Evolutionary conservation across 2,113 vertebrate genomes (phyloP).

Genomic region (Crotophaga sulcirostris): DNA sequence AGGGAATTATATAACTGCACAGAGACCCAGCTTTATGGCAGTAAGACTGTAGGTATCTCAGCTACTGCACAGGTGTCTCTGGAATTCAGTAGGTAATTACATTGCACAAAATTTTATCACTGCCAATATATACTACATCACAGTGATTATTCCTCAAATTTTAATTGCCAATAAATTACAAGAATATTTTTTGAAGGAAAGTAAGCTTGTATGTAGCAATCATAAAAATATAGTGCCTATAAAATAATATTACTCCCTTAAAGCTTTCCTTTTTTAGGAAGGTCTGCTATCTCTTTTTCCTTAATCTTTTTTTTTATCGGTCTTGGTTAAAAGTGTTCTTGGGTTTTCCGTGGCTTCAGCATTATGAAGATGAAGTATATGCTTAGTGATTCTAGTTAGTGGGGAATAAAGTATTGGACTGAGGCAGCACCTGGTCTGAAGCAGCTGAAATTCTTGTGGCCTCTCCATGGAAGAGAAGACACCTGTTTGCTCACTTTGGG

Average conservation of each 20-base stretch:
- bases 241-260: neutral
- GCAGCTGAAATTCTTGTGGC: neutral
- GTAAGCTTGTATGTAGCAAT: neutral
- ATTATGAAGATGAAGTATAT: neutral
- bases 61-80: neutral
- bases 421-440: neutral
- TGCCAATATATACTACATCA: neutral
- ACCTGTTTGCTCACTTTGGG: too few relatives aligned
- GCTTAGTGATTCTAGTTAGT: neutral
- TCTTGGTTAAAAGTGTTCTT: neutral
- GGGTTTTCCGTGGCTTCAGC: neutral
- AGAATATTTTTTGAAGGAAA: neutral
- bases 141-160: neutral
- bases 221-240: neutral
- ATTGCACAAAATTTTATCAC: neutral
- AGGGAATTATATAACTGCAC: neutral
- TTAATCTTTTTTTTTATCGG: neutral
- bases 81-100: neutral
- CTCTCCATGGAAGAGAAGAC: neutral
- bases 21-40: neutral
- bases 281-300: neutral
- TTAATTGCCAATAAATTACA: neutral
- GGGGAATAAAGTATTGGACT: neutral
- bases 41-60: neutral
- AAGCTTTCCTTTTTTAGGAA: neutral